phyloP scores from a whole-genome alignment of 2,797 vertebrate genomes.

The Neosalanx taihuensis region DNA sequence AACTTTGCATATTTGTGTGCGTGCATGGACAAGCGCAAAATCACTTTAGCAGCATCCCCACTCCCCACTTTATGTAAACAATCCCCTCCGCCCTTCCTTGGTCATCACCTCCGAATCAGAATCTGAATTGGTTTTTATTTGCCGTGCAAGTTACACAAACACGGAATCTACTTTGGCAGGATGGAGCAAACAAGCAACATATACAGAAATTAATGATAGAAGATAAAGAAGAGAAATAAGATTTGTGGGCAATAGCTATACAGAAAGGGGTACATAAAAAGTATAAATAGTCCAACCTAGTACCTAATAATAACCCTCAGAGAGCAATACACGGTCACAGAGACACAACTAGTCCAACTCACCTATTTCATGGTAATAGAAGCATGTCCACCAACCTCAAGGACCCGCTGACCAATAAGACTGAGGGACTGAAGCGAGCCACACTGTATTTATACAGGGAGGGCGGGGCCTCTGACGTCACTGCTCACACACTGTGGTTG shows the following conservation, averaged over 20 bases:
- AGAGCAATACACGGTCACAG: neutral
- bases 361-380: neutral
- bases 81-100: too few relatives aligned
- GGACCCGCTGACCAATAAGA: neutral
- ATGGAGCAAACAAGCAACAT: too few relatives aligned
- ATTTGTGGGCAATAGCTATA: too few relatives aligned
- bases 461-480: neutral
- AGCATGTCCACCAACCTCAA: neutral
- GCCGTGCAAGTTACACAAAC: too few relatives aligned
- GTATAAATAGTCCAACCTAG: too few relatives aligned
- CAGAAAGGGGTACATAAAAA: too few relatives aligned
- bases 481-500: neutral
- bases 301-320: neutral
- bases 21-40: neutral
- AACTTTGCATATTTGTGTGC: too few relatives aligned
- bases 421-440: neutral
- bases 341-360: neutral
- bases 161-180: too few relatives aligned
- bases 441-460: neutral
- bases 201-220: too few relatives aligned
- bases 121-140: too few relatives aligned
- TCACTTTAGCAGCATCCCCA: constrained; percentile 9
- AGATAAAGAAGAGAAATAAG: too few relatives aligned
- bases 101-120: neutral
- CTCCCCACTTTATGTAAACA: neutral